Evolutionary conservation across 2,113 vertebrate genomes (phyloP).

Genomic region (Alethe castanea): DNA sequence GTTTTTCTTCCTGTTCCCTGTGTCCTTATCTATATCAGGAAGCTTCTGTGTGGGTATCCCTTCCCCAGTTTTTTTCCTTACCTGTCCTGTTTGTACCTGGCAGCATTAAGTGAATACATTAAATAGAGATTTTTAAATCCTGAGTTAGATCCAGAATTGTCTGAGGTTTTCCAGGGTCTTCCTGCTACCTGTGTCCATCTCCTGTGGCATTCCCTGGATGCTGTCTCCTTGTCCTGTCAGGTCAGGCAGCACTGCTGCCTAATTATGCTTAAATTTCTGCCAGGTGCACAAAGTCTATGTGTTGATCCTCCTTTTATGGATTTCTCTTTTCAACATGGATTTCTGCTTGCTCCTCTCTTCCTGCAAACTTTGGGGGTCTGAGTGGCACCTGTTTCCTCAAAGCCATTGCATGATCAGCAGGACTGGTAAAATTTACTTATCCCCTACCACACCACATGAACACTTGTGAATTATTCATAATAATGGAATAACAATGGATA

Average conservation of each 20-base stretch:
- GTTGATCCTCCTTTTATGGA: neutral
- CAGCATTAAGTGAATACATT: neutral
- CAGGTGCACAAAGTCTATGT: accelerated
- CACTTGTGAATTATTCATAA: neutral
- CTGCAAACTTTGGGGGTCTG: neutral
- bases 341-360: neutral
- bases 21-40: neutral
- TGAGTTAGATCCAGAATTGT: neutral
- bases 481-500: neutral
- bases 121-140: neutral
- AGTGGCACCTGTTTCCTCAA: neutral
- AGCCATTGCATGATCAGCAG: neutral
- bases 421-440: neutral
- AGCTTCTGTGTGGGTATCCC: neutral
- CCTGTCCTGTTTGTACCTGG: neutral
- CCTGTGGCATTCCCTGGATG: neutral
- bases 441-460: neutral
- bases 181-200: neutral
- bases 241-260: neutral
- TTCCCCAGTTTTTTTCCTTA: neutral
- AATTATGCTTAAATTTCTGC: neutral
- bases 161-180: neutral
- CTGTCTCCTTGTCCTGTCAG: neutral
- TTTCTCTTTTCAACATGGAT: neutral
- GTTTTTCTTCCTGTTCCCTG: neutral